A percentile compares a stretch with the other conserved stretches of the same genome.
phyloP scores from a whole-genome alignment of 2,888 invertebrate species.

The Glaucopsyche alexis region DNA sequence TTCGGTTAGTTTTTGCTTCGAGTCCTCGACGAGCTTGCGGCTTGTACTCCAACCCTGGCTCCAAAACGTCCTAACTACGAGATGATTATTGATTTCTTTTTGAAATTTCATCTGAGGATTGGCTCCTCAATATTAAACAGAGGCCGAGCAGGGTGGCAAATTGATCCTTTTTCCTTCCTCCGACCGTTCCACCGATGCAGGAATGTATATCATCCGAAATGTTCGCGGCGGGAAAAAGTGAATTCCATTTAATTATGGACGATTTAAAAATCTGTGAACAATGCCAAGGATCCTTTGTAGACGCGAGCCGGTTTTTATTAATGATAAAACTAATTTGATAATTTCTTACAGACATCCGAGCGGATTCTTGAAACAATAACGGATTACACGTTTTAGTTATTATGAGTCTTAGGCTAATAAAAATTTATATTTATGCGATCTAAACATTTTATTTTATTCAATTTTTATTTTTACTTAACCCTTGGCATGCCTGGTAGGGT shows the following conservation, averaged over 20 bases:
- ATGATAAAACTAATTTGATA: conserved; percentile 74
- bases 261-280: conserved; percentile 79
- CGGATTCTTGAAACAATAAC: conserved; percentile 48
- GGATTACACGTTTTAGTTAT: conserved; percentile 37
- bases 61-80: conserved; percentile 56
- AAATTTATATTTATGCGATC: neutral
- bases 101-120: conserved; percentile 49
- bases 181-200: conserved; percentile 54
- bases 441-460: too few relatives aligned
- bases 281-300: conserved; percentile 72
- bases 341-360: conserved; percentile 67
- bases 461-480: too few relatives aligned
- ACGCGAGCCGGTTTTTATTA: conserved; percentile 58
- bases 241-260: conserved; percentile 79
- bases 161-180: conserved; percentile 60
- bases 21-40: conserved; percentile 50
- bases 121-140: conserved; percentile 56
- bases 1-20: conserved; percentile 61
- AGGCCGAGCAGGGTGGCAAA: conserved; percentile 67
- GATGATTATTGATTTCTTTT: conserved; percentile 57
- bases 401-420: neutral
- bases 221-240: conserved; percentile 60
- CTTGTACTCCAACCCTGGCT: conserved; percentile 55
- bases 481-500: too few relatives aligned
- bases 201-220: conserved; percentile 75